Base-by-base conservation (phyloP, 2,113 vertebrate species). In the Chrysochloris asiatica region DNA sequence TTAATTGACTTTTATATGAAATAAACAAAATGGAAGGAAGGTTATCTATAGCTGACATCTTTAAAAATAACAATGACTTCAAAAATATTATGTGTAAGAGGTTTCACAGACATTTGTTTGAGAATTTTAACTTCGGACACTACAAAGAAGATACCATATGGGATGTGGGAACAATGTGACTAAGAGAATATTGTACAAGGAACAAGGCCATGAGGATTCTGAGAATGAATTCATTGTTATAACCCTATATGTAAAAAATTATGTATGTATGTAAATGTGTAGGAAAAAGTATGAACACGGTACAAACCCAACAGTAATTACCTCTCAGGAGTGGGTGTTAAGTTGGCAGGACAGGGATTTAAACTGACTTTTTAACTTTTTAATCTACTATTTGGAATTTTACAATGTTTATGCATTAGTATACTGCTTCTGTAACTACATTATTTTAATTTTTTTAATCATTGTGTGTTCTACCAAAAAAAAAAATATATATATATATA, bases 381-480 rank as follows among this genome's bases (percentile, higher is more conserved):
- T 86, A 9, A n/a, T n/a, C 52, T 86, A 7, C 52, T 33, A 3
- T 91, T 91, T 79, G n/a, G 47, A 88, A 92, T 86, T 56, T 92
- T 85, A 67, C 45, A 63, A 5, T 30, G 10, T 38, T 0, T 54
- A 33, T 48, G 26, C 67, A 43, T 83, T 83, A 81, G n/a, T 88
- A 47, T 19, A 36, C 4, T 65, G 12, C 48, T 71, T 54, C 1
- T 84, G 11, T 84, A 30, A 81, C 22, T 71, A 16, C 63, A 47
- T 89, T 75, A 65, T 65, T 92, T 90, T 83, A 86, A 78, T 85
- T 89, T 86, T 54, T 82, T 28, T 33, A 79, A 71, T 65, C 16
- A 38, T 71, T 54, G 16, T 77, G 6, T 87, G 81, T 90, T 81
- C 73, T 84, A 41, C 84, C 6, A 54, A 86, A 81, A 84, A 50